Evolutionary conservation across 2,797 vertebrate genomes (phyloP), one percentile per base, ranked within the genome.

Genomic region (Sebastes flavidus): DNA sequence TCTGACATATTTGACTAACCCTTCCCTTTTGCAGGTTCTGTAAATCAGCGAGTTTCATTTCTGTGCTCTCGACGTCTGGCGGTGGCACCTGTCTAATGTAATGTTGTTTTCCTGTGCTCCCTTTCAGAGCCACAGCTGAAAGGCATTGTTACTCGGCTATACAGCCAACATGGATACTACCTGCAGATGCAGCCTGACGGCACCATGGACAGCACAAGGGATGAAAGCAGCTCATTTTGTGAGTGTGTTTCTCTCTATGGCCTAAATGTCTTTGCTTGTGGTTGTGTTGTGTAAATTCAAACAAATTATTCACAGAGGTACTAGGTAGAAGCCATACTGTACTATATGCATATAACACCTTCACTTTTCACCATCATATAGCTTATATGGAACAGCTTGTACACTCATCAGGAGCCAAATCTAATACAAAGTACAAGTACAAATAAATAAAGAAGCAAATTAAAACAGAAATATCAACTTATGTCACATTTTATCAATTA

Each of bases 141-240:
- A 96, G 98, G 98, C 92, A 99, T 99, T 73, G 96, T 99, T 85
- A 99, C 98, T 69, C 97, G 98, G 87, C 96, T 99, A 2, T 99
- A 97, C 96, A 99, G 97, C 94, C 97, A 98, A 86, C 98, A 99
- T 91, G 98, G 98, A 81, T 99, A 95, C 94, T 98, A 99, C 96
- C 96, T 99, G 93, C 98, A 99, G 95, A 96, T 99, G 94, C 98
- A 98, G 93, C 97, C 98, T 88, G 98, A 99, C 91, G 98, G 98
- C 92, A 97, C 97, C 79, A 96, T 99, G 88, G 98, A 99, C 94
- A 97, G 98, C 93, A 99, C 98, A 85, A 97, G 97, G 94, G 98
- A 99, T 68, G 98, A 99, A 91, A 97, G 97, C 94, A 98, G 97
- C 94, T 97, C 96, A 93, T 95, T 95, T 87, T 93, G 95, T 95